Evolutionary conservation across 2,888 invertebrate genomes (phyloP).

Genomic region (Brachyptera risi): DNA sequence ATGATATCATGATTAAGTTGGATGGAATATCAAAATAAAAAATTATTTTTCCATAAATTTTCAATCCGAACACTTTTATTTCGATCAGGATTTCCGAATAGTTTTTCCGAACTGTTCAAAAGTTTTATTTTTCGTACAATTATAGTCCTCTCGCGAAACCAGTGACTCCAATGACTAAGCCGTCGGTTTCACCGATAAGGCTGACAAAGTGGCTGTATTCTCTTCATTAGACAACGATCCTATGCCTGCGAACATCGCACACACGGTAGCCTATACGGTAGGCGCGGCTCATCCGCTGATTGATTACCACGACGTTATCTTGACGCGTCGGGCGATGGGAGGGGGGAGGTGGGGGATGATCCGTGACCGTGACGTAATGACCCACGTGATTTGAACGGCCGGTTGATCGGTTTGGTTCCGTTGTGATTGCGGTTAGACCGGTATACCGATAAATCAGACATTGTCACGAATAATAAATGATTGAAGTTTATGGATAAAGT

Average conservation of each 20-base stretch:
- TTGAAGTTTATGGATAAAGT: neutral
- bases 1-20: no score
- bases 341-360: neutral
- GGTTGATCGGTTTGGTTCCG: neutral
- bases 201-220: neutral
- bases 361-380: conserved; percentile 6
- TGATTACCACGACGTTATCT: conserved; percentile 1
- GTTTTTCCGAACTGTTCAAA: no score
- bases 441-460: neutral
- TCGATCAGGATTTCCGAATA: no score
- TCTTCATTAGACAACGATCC: neutral
- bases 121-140: no score
- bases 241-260: neutral
- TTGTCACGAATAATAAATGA: neutral
- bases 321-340: neutral
- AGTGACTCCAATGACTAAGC: no score
- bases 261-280: neutral
- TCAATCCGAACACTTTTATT: no score
- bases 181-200: no score
- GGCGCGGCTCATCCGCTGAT: neutral
- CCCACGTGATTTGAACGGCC: no score
- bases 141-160: no score
- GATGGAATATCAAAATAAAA: no score
- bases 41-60: no score
- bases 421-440: neutral